A percentile compares a stretch with the other conserved stretches of the same genome.
Evolutionary conservation across 2,797 vertebrate species (phyloP).

Genomic region (Rhinella marina): DNA sequence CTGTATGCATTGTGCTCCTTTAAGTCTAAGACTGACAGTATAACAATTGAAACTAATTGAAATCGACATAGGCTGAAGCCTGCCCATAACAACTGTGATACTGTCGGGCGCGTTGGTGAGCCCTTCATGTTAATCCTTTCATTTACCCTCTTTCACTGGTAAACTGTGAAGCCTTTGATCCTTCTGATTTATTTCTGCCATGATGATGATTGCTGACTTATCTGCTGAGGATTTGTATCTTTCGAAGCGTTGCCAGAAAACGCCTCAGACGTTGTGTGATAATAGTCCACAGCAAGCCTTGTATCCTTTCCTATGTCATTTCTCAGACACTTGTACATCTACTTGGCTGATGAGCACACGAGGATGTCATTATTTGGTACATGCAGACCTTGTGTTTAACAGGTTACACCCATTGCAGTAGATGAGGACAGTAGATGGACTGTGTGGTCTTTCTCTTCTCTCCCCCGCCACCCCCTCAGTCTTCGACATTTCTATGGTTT

Average conservation of each 20-base stretch:
- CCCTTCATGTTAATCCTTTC: conserved; percentile 12
- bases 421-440: too few species aligned
- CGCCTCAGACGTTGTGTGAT: neutral
- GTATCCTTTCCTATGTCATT: neutral
- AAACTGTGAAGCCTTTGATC: neutral
- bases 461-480: too few species aligned
- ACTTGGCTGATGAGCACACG: neutral
- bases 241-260: neutral
- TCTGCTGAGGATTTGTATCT: neutral
- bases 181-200: neutral
- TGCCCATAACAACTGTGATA: neutral
- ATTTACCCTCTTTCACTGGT: conserved; percentile 13
- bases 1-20: neutral
- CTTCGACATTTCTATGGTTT: too few species aligned
- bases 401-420: neutral
- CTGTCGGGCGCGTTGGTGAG: neutral
- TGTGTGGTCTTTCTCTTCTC: too few species aligned
- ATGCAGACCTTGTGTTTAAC: neutral
- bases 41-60: neutral
- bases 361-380: neutral
- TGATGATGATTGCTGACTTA: neutral
- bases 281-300: neutral
- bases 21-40: neutral
- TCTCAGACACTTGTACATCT: neutral
- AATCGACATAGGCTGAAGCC: neutral